phyloP scores from a whole-genome alignment of 1,140 invertebrate genomes.

The Brachionus asplanchnoidis region DNA sequence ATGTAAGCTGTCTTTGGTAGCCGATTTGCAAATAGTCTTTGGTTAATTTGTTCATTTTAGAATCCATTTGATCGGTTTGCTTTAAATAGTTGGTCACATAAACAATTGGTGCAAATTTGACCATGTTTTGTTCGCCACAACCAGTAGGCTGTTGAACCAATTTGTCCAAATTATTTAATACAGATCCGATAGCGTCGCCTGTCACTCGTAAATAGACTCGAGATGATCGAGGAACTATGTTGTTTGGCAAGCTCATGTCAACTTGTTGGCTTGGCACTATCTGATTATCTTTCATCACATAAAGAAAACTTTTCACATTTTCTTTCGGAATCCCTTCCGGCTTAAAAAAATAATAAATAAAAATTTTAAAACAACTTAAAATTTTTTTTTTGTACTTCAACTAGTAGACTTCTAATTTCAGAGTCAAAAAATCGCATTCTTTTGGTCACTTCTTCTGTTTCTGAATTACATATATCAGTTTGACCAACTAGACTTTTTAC shows the following conservation, averaged over 20 bases:
- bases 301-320: conserved; percentile 24
- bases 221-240: neutral
- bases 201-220: conserved; percentile 11
- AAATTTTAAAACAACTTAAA: neutral
- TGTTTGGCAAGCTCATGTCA: neutral
- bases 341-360: neutral
- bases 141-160: conserved; percentile 76
- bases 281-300: conserved; percentile 6
- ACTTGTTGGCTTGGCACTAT: neutral
- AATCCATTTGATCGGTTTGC: neutral
- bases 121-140: conserved; percentile 90
- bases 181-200: conserved; percentile 52
- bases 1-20: conserved; percentile 86
- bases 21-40: conserved; percentile 24
- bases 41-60: neutral
- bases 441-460: neutral
- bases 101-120: conserved; percentile 84
- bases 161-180: conserved; percentile 54
- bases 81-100: conserved; percentile 73
- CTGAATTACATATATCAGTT: neutral
- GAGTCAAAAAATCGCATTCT: neutral
- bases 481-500: neutral
- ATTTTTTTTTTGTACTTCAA: conserved; percentile 12
- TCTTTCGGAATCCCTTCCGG: conserved; percentile 35
- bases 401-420: neutral